phyloP scores from a whole-genome alignment of 2,113 vertebrate species.

The Xiphophorus couchianus region DNA sequence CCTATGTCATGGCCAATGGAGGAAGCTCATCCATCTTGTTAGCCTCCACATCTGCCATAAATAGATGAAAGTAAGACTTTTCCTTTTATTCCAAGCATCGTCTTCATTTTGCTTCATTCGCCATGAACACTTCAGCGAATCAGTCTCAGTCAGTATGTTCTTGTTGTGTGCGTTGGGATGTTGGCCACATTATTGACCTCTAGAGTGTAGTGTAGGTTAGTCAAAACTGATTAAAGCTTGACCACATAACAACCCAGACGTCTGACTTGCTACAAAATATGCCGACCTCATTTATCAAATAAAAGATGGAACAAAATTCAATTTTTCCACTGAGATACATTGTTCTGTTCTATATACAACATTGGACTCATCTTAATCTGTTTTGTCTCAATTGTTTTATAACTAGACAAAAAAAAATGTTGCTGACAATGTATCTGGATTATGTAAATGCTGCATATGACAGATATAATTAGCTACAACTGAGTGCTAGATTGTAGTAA shows the following conservation, averaged over 20 bases:
- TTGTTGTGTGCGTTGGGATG: slow-evolving; percentile 11
- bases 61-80: slow-evolving; percentile 35
- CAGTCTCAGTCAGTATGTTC: slow-evolving; percentile 18
- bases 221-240: neutral
- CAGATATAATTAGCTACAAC: no score
- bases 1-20: slow-evolving; percentile 44
- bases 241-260: neutral
- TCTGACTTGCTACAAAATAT: neutral
- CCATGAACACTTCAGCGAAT: slow-evolving; percentile 13
- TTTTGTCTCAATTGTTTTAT: no score
- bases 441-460: no score
- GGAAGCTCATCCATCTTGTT: slow-evolving; percentile 69
- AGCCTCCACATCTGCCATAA: slow-evolving; percentile 38
- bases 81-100: slow-evolving; percentile 13
- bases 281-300: no score
- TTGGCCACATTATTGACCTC: slow-evolving; percentile 14
- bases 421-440: no score
- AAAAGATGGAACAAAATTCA: no score
- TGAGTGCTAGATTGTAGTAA: no score
- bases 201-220: slow-evolving; percentile 1
- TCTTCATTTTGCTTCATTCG: slow-evolving; percentile 35
- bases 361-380: no score
- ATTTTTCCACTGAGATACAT: no score
- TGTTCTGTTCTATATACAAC: no score
- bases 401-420: no score